Evolutionary conservation across 1,140 invertebrate genomes (phyloP), one percentile per base, ranked within the genome.

Genomic region (Brachionus sp.): DNA sequence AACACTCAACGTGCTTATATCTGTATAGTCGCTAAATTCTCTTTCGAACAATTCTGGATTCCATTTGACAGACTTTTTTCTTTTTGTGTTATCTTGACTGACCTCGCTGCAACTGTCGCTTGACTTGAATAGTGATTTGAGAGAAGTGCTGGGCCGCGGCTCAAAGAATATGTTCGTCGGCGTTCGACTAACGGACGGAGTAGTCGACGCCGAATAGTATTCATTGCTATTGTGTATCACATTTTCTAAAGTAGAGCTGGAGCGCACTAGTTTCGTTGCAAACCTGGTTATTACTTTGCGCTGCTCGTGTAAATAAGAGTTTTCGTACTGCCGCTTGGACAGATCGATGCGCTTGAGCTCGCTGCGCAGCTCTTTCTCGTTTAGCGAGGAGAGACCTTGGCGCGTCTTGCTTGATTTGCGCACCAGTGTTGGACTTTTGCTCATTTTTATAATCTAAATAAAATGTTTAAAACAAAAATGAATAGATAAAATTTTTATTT

Each of bases 21-120:
- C 42, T 12, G 7, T 46, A 39, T 46, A 46, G n/a, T 75, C 70
- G 16, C 70, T 75, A 39, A 19, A 23, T 13, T 75, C 70, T 5
- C 46, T 75, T 29, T 25, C 33, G 25, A 75, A 75, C 39, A 75
- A 39, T 10, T 75, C 70, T 13, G 37, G 37, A 19, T 44, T 75
- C 70, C 70, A 75, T 46, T 46, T 75, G 12, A 75, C 70, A 25
- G 19, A 46, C 44, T 75, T 75, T 75, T 75, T 70, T 39, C 66
- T 70, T 9, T 37, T 39, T 39, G 33, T 33, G 12, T 39, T 66
- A 13, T 66, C 64, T 33, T 66, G 64, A 10, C 64, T 66, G 25
- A 35, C 16, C 35, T 70, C 35, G 16, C 66, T 70, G 4, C n/a
- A 70, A 23, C 37, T 70, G 37, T 70, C 66, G 6, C 12, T 16